phyloP scores from a whole-genome alignment of 2,797 vertebrate species.

The Rhinoraja longicauda region DNA sequence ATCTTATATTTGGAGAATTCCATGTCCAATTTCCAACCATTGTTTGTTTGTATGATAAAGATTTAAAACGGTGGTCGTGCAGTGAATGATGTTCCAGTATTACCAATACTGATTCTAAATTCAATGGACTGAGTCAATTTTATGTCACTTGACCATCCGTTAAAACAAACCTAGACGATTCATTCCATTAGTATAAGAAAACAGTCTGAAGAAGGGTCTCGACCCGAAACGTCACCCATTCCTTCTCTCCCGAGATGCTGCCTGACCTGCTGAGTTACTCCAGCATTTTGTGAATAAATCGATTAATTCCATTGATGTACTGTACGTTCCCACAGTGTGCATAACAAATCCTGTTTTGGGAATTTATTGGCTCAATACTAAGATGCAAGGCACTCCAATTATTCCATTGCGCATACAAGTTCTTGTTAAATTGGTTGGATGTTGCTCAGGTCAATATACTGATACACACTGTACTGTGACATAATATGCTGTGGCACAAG shows the following conservation, averaged over 20 bases:
- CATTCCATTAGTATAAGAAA: too few species aligned
- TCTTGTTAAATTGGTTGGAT: neutral
- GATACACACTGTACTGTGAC: neutral
- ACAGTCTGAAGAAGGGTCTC: too few species aligned
- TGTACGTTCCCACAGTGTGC: neutral
- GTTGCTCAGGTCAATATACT: too few species aligned
- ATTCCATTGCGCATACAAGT: neutral
- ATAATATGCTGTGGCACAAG: neutral
- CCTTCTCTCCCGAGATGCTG: too few species aligned
- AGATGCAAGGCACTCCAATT: neutral
- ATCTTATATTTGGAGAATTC: neutral
- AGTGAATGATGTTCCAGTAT: neutral
- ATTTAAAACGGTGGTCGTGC: neutral
- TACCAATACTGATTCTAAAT: neutral
- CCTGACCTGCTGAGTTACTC: too few species aligned
- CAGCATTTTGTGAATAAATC: too few species aligned
- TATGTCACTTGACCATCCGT: neutral
- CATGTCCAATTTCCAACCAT: too few species aligned
- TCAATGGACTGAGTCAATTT: neutral
- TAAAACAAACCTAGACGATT: neutral
- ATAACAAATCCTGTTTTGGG: neutral
- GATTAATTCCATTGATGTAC: neutral
- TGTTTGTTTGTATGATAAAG: too few species aligned
- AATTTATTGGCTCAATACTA: neutral
- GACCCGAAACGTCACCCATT: too few species aligned